Evolutionary conservation across 2,113 vertebrate species (phyloP), one percentile per base, ranked within the genome.

Genomic region (Abramis brama): DNA sequence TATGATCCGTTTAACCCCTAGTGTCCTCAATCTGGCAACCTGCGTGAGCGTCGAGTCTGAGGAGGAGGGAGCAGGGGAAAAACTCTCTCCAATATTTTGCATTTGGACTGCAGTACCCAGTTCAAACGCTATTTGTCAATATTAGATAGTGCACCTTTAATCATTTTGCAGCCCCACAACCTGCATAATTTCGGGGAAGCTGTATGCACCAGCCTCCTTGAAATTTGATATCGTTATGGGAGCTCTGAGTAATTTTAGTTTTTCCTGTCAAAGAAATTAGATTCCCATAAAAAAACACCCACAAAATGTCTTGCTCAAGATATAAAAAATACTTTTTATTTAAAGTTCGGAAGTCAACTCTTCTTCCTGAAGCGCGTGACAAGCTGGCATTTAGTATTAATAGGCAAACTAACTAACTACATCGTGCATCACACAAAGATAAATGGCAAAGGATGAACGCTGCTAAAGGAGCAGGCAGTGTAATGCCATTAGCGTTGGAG

Each of bases 401-500:
- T 71, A 68, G 68, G 13, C 23, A 50, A 82, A 66, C 30, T n/a
- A 70, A 82, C 43, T 43, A 43, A 43, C 43, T 43, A 43, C n/a
- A 85, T 79, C 60, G 39, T 79, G 74, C 64, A 66, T n/a, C 39
- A 66, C 79, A 23, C 33, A 75, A 73, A n/a, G 79, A 84, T 66
- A 74, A 76, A 85, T 87, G 75, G 27, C 71, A 85, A 79, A 43
- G 70, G 71, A 84, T 79, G 82, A 84, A 52, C 23, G 30, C 75
- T 21, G 55, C 39, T n/a, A 68, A 55, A 83, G 27, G 68, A 83
- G 68, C 47, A 73, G 81, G 81, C 50, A 57, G 77, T 85, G 85
- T 82, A 89, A 87, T 85, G 80, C 39, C 71, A 86, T 89, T 85
- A 84, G 82, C 78, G 88, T 82, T 52, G 78, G 62, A 74, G 88